Conservation (phyloP, 2,888 invertebrate genomes). For the Calameuta pallipes region DNA sequence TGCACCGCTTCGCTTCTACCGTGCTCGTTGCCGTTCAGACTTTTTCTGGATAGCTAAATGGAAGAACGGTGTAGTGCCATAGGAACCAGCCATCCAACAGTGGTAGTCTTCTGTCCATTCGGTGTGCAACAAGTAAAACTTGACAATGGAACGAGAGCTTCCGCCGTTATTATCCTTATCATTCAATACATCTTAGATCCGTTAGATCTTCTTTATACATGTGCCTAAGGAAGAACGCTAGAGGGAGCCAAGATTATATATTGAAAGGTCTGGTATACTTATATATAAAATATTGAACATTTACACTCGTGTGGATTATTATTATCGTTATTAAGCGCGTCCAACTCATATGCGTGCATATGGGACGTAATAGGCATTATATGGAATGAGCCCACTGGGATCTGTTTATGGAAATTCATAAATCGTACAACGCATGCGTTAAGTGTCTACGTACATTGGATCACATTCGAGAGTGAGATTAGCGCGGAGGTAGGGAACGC, state of each 20-base stretch:
- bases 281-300: neutral
- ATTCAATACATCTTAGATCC: conserved; percentile 25
- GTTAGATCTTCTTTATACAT: conserved; percentile 25
- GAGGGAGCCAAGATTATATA: neutral
- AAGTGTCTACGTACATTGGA: neutral
- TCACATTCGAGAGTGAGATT: neutral
- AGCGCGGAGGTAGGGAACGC: neutral
- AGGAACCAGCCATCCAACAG: conserved; percentile 41
- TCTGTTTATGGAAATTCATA: neutral
- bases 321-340: neutral
- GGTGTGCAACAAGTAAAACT: neutral
- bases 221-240: neutral
- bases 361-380: neutral
- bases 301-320: neutral
- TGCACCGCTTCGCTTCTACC: neutral
- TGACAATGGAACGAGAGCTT: conserved; percentile 51
- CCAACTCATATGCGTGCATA: neutral
- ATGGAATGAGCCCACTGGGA: neutral
- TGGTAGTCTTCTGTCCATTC: conserved; percentile 44
- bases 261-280: neutral
- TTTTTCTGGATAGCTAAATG: conserved; percentile 61
- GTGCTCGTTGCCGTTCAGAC: neutral
- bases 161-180: conserved; percentile 33
- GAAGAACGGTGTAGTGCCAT: conserved; percentile 58
- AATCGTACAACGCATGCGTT: neutral